Percentiles rank a stretch among this genome's conserved stretches.
Conservation (phyloP, 2,888 invertebrate species). For the Drosophila robusta region DNA sequence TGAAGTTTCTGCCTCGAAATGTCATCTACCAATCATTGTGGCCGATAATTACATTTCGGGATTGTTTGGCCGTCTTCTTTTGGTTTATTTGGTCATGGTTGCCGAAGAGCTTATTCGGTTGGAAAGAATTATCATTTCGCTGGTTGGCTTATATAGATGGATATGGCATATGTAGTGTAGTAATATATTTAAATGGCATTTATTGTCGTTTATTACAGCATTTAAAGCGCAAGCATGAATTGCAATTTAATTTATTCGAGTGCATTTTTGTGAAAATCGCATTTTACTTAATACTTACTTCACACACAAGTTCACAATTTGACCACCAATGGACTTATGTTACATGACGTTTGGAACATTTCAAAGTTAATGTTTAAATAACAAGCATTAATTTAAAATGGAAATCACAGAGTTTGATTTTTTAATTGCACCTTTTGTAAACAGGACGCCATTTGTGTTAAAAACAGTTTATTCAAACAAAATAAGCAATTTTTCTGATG, state of each 20-base stretch:
- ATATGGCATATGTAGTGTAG: neutral
- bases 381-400: neutral
- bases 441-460: neutral
- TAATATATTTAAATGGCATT: neutral
- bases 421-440: neutral
- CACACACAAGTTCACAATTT: neutral
- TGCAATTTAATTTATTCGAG: neutral
- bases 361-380: neutral
- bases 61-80: neutral
- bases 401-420: neutral
- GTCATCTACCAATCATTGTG: neutral
- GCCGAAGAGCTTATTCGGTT: slow-evolving; percentile 1
- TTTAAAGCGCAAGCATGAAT: neutral
- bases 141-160: neutral
- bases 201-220: neutral
- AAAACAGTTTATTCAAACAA: neutral
- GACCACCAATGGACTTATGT: neutral
- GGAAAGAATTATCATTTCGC: neutral
- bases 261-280: neutral
- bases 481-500: neutral
- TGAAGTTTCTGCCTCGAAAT: neutral
- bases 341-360: neutral
- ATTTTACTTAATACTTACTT: neutral
- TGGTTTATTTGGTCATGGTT: slow-evolving; percentile 2
- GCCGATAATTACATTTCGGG: slow-evolving; percentile 5